These are phyloP conservation scores for Amphiprion ocellaris DNA, from an alignment of 2,113 vertebrate species.

Conservation along the genomic window DNA sequence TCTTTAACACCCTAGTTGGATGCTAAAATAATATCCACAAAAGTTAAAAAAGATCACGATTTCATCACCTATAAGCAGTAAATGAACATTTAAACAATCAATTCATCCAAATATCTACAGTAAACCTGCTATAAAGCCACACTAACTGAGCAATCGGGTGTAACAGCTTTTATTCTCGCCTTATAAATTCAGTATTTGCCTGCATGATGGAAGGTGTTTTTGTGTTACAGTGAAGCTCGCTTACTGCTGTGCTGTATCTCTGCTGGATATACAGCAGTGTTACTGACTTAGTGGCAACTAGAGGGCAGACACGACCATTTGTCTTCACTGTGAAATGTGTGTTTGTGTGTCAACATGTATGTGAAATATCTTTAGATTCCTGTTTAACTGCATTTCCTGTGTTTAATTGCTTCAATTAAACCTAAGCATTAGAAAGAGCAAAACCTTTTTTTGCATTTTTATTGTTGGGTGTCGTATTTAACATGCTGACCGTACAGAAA, in stretches of 20 bases:
- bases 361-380: background rate
- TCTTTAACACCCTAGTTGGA: background rate
- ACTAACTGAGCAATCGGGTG: background rate
- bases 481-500: no score
- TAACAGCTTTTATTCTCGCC: background rate
- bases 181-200: background rate
- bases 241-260: background rate
- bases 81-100: no score
- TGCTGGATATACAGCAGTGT: slow-evolving; percentile 31
- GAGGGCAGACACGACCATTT: slow-evolving; percentile 81
- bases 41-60: no score
- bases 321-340: slow-evolving; percentile 40
- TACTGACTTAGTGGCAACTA: slow-evolving; percentile 77
- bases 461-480: no score
- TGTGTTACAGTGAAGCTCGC: background rate
- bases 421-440: no score
- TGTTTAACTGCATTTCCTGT: no score
- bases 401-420: no score
- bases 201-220: background rate
- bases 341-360: slow-evolving; percentile 23
- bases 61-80: no score
- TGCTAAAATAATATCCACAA: background rate
- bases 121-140: background rate
- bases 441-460: no score
- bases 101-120: background rate